Conservation (phyloP, 1,140 invertebrate genomes). For the Bombus impatiens region DNA sequence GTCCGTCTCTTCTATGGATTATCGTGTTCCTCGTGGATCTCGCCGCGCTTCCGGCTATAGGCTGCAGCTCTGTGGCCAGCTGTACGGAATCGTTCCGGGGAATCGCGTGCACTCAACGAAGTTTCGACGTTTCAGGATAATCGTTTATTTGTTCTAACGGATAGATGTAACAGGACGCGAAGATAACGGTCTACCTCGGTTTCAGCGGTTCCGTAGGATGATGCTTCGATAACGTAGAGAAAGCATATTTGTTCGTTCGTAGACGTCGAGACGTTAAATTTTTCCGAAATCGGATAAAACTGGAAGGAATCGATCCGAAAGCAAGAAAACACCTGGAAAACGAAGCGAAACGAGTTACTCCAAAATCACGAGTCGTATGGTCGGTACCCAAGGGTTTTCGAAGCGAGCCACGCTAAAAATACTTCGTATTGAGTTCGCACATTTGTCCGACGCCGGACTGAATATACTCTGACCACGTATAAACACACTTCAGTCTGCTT, state of each 20-base stretch:
- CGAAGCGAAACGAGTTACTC: not conserved
- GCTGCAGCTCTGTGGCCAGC: too few relatives aligned
- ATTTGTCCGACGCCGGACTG: slow-evolving; percentile 40
- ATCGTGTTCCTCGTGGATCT: slow-evolving; percentile 7
- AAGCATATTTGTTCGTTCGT: too few relatives aligned
- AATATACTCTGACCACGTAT: slow-evolving; percentile 47
- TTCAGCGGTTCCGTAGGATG: not conserved
- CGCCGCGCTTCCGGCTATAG: not conserved
- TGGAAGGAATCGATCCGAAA: not conserved
- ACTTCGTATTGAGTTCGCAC: slow-evolving; percentile 53
- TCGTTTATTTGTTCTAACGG: not conserved
- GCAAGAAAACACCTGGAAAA: not conserved
- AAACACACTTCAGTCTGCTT: slow-evolving; percentile 29
- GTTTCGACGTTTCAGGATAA: not conserved
- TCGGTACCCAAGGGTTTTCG: slow-evolving; percentile 21
- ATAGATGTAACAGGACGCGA: not conserved
- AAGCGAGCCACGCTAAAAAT: slow-evolving; percentile 42
- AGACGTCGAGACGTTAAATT: not conserved
- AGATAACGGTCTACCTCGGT: not conserved
- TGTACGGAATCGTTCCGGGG: slow-evolving; percentile 8
- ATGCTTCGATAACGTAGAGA: too few relatives aligned
- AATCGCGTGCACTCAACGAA: not conserved
- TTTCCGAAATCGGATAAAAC: not conserved
- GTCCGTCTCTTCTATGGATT: slow-evolving; percentile 52
- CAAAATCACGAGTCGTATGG: slow-evolving; percentile 2